These are phyloP conservation scores for Pitta sordida DNA, from an alignment of 2,113 vertebrate species.

Conservation along the genomic window DNA sequence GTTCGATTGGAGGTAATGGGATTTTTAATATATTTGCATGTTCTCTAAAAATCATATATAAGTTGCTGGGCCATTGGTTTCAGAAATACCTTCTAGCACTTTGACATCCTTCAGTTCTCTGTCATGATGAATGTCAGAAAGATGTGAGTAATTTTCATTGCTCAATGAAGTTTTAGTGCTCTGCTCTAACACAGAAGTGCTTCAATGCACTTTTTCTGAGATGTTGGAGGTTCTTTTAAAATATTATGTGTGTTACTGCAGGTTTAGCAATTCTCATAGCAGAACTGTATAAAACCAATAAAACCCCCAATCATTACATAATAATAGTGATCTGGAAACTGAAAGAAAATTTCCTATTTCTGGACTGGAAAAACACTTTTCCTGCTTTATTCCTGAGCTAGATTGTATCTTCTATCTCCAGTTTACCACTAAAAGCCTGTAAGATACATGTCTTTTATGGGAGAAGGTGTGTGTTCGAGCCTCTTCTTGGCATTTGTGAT, in stretches of 20 bases:
- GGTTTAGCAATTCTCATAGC: not conserved
- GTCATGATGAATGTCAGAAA: not conserved
- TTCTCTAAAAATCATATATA: not conserved
- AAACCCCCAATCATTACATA: not conserved
- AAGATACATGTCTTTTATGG: not conserved
- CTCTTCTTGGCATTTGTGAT: not conserved
- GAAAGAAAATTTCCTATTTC: not conserved
- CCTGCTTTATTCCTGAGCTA: not conserved
- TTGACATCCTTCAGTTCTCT: not conserved
- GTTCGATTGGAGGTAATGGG: not conserved
- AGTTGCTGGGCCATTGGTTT: not conserved
- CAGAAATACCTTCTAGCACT: not conserved
- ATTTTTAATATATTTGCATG: not conserved
- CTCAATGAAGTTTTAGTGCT: not conserved
- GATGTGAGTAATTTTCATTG: not conserved
- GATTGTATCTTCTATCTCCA: not conserved
- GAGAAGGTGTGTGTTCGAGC: not conserved
- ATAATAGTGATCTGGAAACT: not conserved
- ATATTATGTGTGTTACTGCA: not conserved
- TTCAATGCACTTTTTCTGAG: not conserved
- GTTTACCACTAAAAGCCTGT: not conserved
- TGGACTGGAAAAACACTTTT: not conserved
- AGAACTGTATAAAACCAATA: not conserved
- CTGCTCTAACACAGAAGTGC: not conserved
- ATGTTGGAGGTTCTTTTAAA: not conserved